These are phyloP conservation scores for Prinia subflava DNA, from an alignment of 2,113 vertebrate genomes.

Conservation along the genomic window DNA sequence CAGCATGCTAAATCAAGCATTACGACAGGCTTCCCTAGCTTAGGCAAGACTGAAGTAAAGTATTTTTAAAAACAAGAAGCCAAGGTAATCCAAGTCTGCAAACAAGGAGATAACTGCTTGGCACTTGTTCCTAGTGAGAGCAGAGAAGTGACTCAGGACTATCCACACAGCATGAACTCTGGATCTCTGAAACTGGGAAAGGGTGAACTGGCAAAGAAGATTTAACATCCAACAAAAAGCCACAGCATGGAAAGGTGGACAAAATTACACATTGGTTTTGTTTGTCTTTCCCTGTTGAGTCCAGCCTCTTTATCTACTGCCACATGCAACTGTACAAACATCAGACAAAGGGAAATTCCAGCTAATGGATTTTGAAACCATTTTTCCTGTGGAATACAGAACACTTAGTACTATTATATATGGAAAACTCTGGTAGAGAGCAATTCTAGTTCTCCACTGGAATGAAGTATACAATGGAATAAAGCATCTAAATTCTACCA, in stretches of 20 bases:
- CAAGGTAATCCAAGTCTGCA: background rate
- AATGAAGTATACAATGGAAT: background rate
- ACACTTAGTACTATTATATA: background rate
- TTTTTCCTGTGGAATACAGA: conserved; percentile 20
- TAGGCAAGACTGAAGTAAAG: background rate
- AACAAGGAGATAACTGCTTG: background rate
- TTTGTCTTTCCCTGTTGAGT: conserved; percentile 2
- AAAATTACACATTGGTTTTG: background rate
- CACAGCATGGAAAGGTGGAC: background rate
- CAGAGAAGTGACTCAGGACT: background rate
- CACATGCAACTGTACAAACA: conserved; percentile 8
- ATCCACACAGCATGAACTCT: background rate
- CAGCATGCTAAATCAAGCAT: background rate
- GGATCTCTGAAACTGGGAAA: background rate
- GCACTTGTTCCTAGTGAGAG: background rate
- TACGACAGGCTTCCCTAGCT: background rate
- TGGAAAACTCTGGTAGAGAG: background rate
- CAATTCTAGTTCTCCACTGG: background rate
- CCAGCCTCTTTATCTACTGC: background rate
- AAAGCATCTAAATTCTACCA: background rate
- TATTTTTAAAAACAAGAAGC: background rate
- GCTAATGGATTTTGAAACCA: background rate
- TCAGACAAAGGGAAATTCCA: background rate
- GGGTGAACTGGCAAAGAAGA: background rate
- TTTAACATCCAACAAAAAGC: background rate